Evolutionary conservation across 2,797 vertebrate genomes (phyloP).

Genomic region (Lophura swinhoii): DNA sequence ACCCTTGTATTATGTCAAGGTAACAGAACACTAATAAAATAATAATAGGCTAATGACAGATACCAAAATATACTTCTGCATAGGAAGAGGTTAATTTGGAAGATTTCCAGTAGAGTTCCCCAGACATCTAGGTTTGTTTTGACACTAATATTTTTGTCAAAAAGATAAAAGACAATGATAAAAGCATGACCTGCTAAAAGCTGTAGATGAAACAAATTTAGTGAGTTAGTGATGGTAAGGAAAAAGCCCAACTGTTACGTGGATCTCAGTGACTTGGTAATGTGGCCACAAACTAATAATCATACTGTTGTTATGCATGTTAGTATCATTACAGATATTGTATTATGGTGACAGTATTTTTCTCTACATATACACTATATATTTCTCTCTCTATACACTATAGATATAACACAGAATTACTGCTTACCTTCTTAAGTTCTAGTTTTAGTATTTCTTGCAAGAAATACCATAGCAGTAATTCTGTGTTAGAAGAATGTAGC

Average conservation of each 20-base stretch:
- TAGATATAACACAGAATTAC: too few relatives aligned
- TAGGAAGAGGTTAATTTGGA: constrained; percentile 3
- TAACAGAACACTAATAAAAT: background rate
- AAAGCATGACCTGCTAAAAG: background rate
- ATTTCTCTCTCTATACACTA: too few relatives aligned
- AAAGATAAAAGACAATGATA: background rate
- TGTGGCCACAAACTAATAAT: background rate
- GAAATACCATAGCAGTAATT: background rate
- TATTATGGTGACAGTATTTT: background rate
- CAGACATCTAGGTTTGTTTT: background rate
- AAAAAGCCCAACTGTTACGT: background rate
- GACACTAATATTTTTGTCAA: constrained; percentile 2
- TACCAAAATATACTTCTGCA: background rate
- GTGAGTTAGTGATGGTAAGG: background rate
- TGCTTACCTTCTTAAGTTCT: too few relatives aligned
- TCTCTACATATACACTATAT: too few relatives aligned
- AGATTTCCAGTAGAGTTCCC: background rate
- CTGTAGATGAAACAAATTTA: background rate
- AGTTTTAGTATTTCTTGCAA: background rate
- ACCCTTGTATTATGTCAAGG: background rate
- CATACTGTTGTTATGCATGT: background rate
- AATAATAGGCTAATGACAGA: constrained; percentile 15
- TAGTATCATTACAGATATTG: background rate
- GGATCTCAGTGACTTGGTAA: background rate
- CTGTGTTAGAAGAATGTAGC: background rate